A percentile compares a stretch with the other conserved stretches of the same genome.
Evolutionary conservation across 2,113 vertebrate genomes (phyloP).

Genomic region (Anhinga anhinga): DNA sequence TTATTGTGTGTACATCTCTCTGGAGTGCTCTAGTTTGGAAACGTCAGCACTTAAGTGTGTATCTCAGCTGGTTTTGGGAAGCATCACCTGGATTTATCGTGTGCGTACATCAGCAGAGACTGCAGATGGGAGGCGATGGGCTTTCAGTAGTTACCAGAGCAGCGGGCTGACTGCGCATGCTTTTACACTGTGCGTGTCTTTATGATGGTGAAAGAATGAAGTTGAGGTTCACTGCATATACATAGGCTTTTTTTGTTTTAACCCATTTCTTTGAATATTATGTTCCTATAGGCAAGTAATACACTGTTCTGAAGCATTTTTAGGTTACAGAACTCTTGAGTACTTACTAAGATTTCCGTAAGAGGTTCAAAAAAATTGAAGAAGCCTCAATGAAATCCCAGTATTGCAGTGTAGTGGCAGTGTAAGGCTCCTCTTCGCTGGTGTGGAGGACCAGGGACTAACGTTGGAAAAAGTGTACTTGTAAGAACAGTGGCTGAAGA

Average conservation of each 20-base stretch:
- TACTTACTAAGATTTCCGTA: neutral
- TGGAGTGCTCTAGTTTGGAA: neutral
- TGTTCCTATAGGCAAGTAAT: neutral
- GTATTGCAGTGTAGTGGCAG: neutral
- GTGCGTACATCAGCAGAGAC: neutral
- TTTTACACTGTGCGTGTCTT: too few species aligned
- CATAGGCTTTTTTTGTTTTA: neutral
- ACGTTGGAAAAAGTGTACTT: neutral
- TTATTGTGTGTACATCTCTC: neutral
- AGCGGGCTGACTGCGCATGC: neutral
- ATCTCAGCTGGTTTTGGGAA: neutral
- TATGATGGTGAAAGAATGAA: neutral
- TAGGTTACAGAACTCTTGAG: neutral
- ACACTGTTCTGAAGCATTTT: neutral
- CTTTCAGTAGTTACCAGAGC: neutral
- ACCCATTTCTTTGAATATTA: neutral
- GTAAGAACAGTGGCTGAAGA: neutral
- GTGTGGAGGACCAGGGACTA: neutral
- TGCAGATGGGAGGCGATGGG: neutral
- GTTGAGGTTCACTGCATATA: fast-evolving
- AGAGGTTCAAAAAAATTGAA: neutral
- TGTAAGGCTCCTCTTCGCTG: neutral
- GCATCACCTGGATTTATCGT: neutral
- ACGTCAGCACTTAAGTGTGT: neutral
- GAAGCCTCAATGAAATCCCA: neutral